Percentiles rank a stretch among this genome's conserved stretches.
Evolutionary conservation across 2,888 invertebrate species (phyloP).

Genomic region (Acronicta alni): DNA sequence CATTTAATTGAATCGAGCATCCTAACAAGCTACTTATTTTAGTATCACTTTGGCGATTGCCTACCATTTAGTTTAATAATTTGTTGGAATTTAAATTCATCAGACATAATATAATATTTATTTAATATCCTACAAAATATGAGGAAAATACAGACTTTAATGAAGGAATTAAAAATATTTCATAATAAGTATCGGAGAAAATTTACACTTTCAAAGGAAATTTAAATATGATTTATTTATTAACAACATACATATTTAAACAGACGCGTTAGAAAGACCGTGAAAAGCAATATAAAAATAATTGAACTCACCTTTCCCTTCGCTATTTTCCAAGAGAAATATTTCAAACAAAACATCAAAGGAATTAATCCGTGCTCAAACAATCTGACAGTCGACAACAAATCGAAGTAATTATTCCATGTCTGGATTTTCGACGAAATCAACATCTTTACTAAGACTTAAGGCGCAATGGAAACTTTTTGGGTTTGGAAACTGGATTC

Average conservation of each 20-base stretch:
- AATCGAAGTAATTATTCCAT: conserved; percentile 33
- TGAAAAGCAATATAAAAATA: background rate
- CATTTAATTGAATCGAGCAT: conserved; percentile 68
- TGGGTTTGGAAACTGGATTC: background rate
- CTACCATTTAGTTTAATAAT: conserved; percentile 49
- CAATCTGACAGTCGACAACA: conserved; percentile 28
- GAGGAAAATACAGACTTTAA: background rate
- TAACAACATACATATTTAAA: background rate
- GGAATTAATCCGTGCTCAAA: conserved; percentile 25
- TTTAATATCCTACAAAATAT: conserved; percentile 6
- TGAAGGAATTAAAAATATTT: background rate
- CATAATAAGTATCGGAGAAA: background rate
- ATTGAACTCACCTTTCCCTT: conserved; percentile 4
- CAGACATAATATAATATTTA: background rate
- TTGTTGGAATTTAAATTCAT: conserved; percentile 11
- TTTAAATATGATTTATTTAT: background rate
- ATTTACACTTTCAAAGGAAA: conserved; percentile 4
- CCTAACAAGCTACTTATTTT: conserved; percentile 70
- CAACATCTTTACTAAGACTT: conserved; percentile 6
- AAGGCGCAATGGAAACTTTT: conserved; percentile 7
- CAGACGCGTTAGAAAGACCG: background rate
- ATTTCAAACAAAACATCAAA: conserved; percentile 25
- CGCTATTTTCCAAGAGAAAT: conserved; percentile 13
- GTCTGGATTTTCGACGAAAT: conserved; percentile 13
- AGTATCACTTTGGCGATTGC: conserved; percentile 78